phyloP scores from a whole-genome alignment of 2,888 invertebrate species.

The Glyphotaelius pellucidus region DNA sequence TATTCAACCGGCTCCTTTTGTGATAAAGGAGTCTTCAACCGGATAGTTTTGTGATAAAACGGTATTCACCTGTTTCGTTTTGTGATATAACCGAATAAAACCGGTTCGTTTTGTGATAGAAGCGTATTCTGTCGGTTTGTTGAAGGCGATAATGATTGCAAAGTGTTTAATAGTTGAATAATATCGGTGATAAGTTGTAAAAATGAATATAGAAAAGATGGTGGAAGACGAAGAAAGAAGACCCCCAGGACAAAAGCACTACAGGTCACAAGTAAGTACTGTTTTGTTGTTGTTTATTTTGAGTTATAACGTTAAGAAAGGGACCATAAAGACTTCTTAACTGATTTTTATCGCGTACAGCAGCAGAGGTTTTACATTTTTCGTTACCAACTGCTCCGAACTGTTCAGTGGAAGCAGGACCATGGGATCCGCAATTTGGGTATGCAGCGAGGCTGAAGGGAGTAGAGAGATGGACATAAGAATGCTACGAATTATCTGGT shows the following conservation, averaged over 20 bases:
- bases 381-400: too few species aligned
- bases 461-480: too few species aligned
- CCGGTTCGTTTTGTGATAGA: not conserved
- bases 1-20: not conserved
- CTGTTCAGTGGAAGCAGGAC: too few species aligned
- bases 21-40: too few species aligned
- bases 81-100: not conserved
- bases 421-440: too few species aligned
- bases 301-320: not conserved
- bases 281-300: not conserved
- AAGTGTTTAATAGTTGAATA: not conserved
- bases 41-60: too few species aligned
- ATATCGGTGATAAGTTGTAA: not conserved
- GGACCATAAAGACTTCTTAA: too few species aligned
- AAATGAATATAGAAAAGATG: constrained; percentile 2
- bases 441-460: too few species aligned
- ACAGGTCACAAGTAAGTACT: not conserved
- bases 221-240: not conserved
- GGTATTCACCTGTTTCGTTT: not conserved
- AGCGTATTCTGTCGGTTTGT: not conserved
- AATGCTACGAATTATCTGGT: too few species aligned
- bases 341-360: not conserved
- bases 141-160: not conserved
- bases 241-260: not conserved
- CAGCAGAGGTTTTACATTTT: not conserved